Base-by-base conservation (phyloP, 2,113 vertebrate genomes). In the Crypturellus undulatus region DNA sequence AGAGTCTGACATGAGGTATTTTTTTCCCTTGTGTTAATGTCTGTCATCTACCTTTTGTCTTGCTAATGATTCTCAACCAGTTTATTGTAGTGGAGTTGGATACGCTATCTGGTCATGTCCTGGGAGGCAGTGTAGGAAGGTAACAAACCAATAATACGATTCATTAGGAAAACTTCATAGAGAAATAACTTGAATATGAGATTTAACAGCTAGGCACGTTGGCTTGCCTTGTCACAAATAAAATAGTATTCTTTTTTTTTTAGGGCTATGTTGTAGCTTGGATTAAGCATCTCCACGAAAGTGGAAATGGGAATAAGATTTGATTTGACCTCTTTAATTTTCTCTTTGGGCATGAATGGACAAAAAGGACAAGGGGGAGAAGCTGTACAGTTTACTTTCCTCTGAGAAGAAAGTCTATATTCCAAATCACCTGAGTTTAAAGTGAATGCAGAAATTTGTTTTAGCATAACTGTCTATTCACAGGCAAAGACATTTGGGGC, bases 21-120 rank as follows among this genome's bases (percentile, higher is more conserved):
- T 94, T 88, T 84, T 75, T 69, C 38, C n/a, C 14, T 95, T 52
- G 38, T 72, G 71, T 82, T 95, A 96, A 59, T 72, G 63, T 78
- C 85, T 93, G 45, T 90, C 77, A 75, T 60, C 52, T 94, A 59
- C 78, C 90, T 94, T 92, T 94, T 77, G 70, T 92, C 58, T 84
- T 0, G 0, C 22, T 90, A 90, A 92, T 89, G 83, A 80, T 92
- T 96, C 87, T 94, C 69, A 73, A 49, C 64, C 94, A 90, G 42
- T 67, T 58, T 85, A 28, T 71, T 87, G n/a, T 17, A 84, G 69
- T 7, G 0, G 49, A 19, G 77, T 70, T 90, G 83, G 51, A 79
- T 77, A 52, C 0, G 6, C 54, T 91, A 42, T 47, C 67, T 93
- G 68, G 71, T 80, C 4, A 0, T 65, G 52, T n/a, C 84, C 11